Base-by-base conservation (phyloP, 2,888 invertebrate species). In the Leptopterna dolabrata region DNA sequence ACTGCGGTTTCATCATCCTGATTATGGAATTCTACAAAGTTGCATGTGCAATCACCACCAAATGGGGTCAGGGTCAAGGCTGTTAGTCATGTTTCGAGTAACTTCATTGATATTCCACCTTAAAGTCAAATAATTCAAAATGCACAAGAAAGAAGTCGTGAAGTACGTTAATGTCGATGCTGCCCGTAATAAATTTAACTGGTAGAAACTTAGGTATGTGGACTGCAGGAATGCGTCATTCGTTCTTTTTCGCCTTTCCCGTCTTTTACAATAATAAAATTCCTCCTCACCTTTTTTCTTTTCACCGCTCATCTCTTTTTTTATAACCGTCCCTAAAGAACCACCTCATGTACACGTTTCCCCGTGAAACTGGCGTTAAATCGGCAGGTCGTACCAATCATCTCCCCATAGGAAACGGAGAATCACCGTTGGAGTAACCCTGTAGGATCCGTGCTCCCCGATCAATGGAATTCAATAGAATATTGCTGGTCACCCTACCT, bases 341-440 rank as follows among this genome's bases (percentile, higher is more conserved):
- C 51, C 51, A 16, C 51, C 51, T n/a, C 51, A 63, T 63, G 63
- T 63, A 6, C 63, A 63, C 63, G 63, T 63, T 63, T n/a, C 63
- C 19, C 63, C 63, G 63, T 63, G 63, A 63, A 63, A 63, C 24
- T 63, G 63, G 63, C 63, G 63, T 63, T 63, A 63, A 63, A 63
- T 63, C 63, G 63, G 63, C 24, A 27, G 63, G 24, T 63, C 63
- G 63, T 19, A 63, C 24, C 63, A 63, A 63, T 63, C 63, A 63
- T 24, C 24, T 63, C 63, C 13, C 27, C 63, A 63, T 63, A 63
- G 63, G 63, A 63, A 63, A 63, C 24, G 24, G 63, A 63, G 24
- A 63, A 63, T 63, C 63, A 63, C 63, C 63, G 63, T 24, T 24
- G 4, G 63, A 24, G 63, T 9, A 27, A 24, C 19, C 63, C 9